Evolutionary conservation across 2,113 vertebrate species (phyloP).

Genomic region (Barnardius zonarius): DNA sequence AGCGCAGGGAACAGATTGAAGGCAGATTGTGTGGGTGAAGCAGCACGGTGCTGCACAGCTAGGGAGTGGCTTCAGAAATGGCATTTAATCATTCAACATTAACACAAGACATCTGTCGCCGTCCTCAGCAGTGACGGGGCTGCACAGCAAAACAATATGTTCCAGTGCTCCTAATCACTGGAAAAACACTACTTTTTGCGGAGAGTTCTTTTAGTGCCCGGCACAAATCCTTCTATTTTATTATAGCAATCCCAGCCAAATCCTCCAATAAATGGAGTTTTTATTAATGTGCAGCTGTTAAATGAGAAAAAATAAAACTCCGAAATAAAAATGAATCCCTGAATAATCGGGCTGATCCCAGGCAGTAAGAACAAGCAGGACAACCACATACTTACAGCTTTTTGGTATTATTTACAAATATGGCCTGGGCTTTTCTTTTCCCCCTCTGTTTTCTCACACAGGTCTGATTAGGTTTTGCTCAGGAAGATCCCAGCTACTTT

Average conservation of each 20-base stretch:
- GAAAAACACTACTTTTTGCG: slow-evolving; percentile 74
- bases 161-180: slow-evolving; percentile 77
- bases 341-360: slow-evolving; percentile 64
- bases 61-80: slow-evolving; percentile 72
- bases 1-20: slow-evolving; percentile 73
- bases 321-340: slow-evolving; percentile 68
- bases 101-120: slow-evolving; percentile 82
- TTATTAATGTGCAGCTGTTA: slow-evolving; percentile 79
- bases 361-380: slow-evolving; percentile 36
- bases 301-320: slow-evolving; percentile 70
- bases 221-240: slow-evolving; percentile 79
- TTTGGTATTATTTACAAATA: slow-evolving; percentile 66
- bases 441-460: not conserved
- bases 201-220: slow-evolving; percentile 69
- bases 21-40: slow-evolving; percentile 72
- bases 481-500: not conserved
- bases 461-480: slow-evolving; percentile 39
- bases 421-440: not conserved
- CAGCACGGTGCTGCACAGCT: slow-evolving; percentile 31
- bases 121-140: slow-evolving; percentile 51
- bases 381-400: slow-evolving; percentile 43
- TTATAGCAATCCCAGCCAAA: slow-evolving; percentile 79
- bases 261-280: slow-evolving; percentile 74
- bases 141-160: slow-evolving; percentile 73
- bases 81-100: slow-evolving; percentile 83